These are phyloP conservation scores for Apodemia hepburni DNA, from an alignment of 2,888 invertebrate genomes.

Conservation along the genomic window DNA sequence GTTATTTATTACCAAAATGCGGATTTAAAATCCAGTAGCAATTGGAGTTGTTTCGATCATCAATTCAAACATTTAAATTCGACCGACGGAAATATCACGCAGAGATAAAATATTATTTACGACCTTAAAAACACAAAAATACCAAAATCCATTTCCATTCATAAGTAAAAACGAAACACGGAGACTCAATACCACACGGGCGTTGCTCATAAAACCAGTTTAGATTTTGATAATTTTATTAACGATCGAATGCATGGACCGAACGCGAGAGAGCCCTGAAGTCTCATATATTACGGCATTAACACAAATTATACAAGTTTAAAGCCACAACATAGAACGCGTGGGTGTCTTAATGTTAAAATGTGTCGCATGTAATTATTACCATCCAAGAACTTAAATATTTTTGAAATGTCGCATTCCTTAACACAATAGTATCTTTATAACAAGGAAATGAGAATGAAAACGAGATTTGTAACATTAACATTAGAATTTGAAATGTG, in stretches of 20 bases:
- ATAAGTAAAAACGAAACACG: slow-evolving; percentile 63
- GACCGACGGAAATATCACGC: slow-evolving; percentile 76
- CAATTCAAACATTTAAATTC: slow-evolving; percentile 66
- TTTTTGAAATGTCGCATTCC: slow-evolving; percentile 72
- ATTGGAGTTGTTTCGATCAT: slow-evolving; percentile 52
- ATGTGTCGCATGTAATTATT: slow-evolving; percentile 78
- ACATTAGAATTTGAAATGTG: slow-evolving; percentile 28
- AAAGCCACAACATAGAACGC: slow-evolving; percentile 71
- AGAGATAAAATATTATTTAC: slow-evolving; percentile 75
- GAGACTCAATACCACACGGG: slow-evolving; percentile 62
- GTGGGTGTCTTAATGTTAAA: slow-evolving; percentile 77
- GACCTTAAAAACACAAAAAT: slow-evolving; percentile 75
- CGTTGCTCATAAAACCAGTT: slow-evolving; percentile 74
- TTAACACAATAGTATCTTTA: slow-evolving; percentile 65
- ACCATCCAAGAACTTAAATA: slow-evolving; percentile 75
- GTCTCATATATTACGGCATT: slow-evolving; percentile 78
- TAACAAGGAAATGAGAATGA: neutral
- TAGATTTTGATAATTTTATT: slow-evolving; percentile 80
- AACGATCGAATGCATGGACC: slow-evolving; percentile 73
- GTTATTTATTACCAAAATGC: slow-evolving; percentile 45
- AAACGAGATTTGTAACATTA: slow-evolving; percentile 16
- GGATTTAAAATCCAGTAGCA: slow-evolving; percentile 70
- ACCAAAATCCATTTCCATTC: slow-evolving; percentile 78
- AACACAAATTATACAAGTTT: slow-evolving; percentile 79
- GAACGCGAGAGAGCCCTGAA: slow-evolving; percentile 65